Conservation (phyloP, 2,113 vertebrate genomes). For the Hippocampus barbouri region DNA sequence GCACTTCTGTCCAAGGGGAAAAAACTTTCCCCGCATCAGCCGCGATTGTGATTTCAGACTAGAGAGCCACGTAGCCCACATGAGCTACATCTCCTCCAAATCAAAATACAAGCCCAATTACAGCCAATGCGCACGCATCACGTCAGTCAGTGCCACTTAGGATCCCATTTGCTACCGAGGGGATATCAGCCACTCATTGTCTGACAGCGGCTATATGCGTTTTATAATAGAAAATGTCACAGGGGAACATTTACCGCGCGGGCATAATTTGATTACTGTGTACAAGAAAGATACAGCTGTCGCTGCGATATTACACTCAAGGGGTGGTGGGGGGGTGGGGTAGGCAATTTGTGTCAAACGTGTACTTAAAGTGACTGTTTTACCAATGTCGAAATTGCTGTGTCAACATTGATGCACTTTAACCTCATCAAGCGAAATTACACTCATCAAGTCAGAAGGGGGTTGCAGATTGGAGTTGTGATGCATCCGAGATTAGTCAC, state of each 20-base stretch:
- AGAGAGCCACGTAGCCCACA: too few relatives aligned
- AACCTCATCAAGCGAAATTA: constrained; percentile 49
- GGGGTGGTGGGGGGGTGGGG: constrained; percentile 23
- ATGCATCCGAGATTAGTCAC: constrained; percentile 22
- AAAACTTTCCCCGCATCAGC: constrained; percentile 7
- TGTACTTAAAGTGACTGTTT: constrained; percentile 64
- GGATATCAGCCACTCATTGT: constrained; percentile 54
- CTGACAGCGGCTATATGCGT: constrained; percentile 58
- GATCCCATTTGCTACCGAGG: constrained; percentile 59
- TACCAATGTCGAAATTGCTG: constrained; percentile 49
- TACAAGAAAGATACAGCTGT: constrained; percentile 66
- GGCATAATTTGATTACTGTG: constrained; percentile 69
- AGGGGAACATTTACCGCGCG: constrained; percentile 60
- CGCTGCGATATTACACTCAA: constrained; percentile 62
- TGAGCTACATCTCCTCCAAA: neutral
- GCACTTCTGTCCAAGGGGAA: constrained; percentile 52
- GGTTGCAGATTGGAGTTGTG: constrained; percentile 1
- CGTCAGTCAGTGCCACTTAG: constrained; percentile 58
- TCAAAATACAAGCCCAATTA: constrained; percentile 41
- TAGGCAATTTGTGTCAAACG: constrained; percentile 52
- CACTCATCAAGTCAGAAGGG: constrained; percentile 21
- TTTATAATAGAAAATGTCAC: constrained; percentile 73
- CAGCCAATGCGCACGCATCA: constrained; percentile 36
- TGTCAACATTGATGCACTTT: constrained; percentile 63
- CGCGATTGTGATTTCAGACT: too few relatives aligned